phyloP scores from a whole-genome alignment of 2,888 invertebrate species.

The Ferrisia virgata region DNA sequence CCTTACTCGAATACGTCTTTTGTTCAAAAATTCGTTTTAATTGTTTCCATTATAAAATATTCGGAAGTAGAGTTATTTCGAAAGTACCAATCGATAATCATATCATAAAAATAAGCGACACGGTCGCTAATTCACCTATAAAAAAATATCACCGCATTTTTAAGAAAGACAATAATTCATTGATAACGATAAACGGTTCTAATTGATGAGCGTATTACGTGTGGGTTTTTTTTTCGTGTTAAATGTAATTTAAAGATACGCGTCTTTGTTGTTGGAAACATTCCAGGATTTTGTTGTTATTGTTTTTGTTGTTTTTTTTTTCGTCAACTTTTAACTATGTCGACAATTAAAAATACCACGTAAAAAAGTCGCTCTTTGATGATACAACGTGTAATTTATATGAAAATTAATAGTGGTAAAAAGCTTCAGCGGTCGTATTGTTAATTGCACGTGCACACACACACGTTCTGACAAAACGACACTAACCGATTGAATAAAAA shows the following conservation, averaged over 20 bases:
- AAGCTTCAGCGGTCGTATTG: neutral
- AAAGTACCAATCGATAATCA: neutral
- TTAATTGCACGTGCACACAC: neutral
- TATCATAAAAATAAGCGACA: neutral
- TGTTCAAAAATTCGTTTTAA: neutral
- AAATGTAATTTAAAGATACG: neutral
- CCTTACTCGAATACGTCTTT: neutral
- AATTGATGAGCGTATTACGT: neutral
- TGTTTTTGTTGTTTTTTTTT: neutral
- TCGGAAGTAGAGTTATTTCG: neutral
- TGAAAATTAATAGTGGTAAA: neutral
- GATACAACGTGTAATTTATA: neutral
- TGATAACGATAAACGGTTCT: neutral
- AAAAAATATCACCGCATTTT: neutral
- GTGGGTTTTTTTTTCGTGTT: neutral
- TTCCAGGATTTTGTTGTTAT: neutral
- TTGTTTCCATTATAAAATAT: neutral
- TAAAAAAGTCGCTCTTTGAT: neutral
- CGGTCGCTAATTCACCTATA: neutral
- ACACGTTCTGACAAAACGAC: neutral
- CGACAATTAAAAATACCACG: conserved; percentile 15
- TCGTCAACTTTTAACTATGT: neutral
- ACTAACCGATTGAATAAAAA: neutral
- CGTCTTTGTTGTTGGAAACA: neutral
- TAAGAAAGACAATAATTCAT: neutral